Percentiles rank a stretch among this genome's conserved stretches.
phyloP scores from a whole-genome alignment of 2,888 invertebrate genomes.

The Copidosoma aretas region DNA sequence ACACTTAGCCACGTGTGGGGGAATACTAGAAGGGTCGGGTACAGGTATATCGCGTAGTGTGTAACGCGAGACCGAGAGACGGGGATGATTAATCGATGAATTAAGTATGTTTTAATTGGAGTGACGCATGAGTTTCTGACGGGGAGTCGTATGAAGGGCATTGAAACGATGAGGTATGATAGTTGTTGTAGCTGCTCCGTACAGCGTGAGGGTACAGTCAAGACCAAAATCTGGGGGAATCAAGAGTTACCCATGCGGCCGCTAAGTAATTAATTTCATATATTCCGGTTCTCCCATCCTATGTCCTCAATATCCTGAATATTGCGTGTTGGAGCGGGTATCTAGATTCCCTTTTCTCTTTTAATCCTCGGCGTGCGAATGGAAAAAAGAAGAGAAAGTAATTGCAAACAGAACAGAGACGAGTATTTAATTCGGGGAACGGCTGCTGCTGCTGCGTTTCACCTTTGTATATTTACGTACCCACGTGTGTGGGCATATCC shows the following conservation, averaged over 20 bases:
- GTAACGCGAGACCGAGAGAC: neutral
- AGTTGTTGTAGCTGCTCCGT: too few species aligned
- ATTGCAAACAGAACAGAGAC: neutral
- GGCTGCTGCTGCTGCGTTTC: neutral
- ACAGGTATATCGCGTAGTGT: neutral
- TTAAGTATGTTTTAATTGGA: slow-evolving; percentile 26
- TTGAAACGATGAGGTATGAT: too few species aligned
- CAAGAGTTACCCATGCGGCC: neutral
- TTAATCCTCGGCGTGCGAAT: neutral
- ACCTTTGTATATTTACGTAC: neutral
- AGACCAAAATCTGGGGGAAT: neutral
- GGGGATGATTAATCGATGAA: slow-evolving; percentile 25
- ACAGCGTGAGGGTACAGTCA: too few species aligned
- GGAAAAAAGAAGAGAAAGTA: neutral
- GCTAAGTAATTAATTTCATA: too few species aligned
- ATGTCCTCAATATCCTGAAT: neutral
- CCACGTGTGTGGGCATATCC: neutral
- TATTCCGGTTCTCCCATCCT: neutral
- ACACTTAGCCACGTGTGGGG: too few species aligned
- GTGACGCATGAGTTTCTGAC: neutral
- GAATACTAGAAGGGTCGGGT: too few species aligned
- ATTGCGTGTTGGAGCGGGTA: neutral
- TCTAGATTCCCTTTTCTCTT: neutral
- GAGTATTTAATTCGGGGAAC: slow-evolving; percentile 2
- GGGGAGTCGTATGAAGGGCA: too few species aligned